A percentile compares a stretch with the other conserved stretches of the same genome.
Conservation (phyloP, 2,888 invertebrate genomes). For the Ormyrus pomaceus region DNA sequence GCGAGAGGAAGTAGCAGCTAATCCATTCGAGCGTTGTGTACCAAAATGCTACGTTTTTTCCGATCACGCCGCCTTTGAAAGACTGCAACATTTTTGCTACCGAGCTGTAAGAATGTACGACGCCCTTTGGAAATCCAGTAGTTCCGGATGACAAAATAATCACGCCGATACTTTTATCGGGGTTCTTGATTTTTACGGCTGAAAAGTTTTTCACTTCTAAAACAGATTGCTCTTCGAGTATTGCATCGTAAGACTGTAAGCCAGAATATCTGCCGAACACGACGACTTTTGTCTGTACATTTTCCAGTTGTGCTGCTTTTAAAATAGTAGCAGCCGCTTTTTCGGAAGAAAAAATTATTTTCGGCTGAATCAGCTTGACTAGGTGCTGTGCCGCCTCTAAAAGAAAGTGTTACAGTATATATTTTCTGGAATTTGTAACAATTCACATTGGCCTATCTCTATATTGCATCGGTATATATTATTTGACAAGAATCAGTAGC, state of each 20-base stretch:
- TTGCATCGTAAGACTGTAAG: constrained; percentile 35
- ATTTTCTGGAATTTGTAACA: too few relatives aligned
- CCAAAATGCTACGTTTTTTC: constrained; percentile 41
- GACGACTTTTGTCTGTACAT: constrained; percentile 48
- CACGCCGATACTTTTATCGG: constrained; percentile 52
- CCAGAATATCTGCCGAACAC: constrained; percentile 44
- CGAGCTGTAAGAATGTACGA: constrained; percentile 56
- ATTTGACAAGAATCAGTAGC: too few relatives aligned
- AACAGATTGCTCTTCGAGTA: background rate
- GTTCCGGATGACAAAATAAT: constrained; percentile 64
- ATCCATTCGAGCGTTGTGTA: constrained; percentile 61
- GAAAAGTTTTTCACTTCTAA: constrained; percentile 25
- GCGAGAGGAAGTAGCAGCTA: constrained; percentile 49
- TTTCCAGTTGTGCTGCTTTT: constrained; percentile 57
- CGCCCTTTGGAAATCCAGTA: constrained; percentile 62
- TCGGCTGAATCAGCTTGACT: constrained; percentile 61
- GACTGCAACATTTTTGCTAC: background rate
- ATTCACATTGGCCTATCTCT: too few relatives aligned
- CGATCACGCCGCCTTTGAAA: background rate
- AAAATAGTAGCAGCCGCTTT: constrained; percentile 16
- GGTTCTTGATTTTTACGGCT: constrained; percentile 12
- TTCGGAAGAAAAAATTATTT: constrained; percentile 63
- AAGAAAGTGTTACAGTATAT: constrained; percentile 12
- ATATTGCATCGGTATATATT: too few relatives aligned
- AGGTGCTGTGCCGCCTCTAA: constrained; percentile 62